A percentile compares a stretch with the other conserved stretches of the same genome.
phyloP scores from a whole-genome alignment of 64 coral and sea anemone genomes.

The Orbicella faveolata region DNA sequence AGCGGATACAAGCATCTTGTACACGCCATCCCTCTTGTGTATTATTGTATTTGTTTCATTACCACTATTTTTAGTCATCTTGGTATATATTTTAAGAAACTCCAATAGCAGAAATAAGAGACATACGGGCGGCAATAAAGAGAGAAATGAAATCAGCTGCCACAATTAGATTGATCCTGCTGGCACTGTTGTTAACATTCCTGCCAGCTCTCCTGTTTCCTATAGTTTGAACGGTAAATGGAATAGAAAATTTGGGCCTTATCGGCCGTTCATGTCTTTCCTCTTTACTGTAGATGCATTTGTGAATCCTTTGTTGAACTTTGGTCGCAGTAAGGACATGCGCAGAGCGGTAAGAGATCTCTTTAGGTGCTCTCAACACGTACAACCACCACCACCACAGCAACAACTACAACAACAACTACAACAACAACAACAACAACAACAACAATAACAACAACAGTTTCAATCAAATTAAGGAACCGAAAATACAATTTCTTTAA shows the following conservation, averaged over 20 bases:
- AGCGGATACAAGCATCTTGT: background rate
- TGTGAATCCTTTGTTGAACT: background rate
- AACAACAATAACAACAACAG: too few relatives aligned
- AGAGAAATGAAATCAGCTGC: background rate
- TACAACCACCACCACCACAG: background rate
- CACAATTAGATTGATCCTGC: background rate
- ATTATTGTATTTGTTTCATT: background rate
- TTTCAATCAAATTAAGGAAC: too few relatives aligned
- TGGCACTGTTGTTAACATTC: background rate
- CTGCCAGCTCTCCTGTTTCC: background rate
- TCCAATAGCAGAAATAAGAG: background rate
- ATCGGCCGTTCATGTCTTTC: background rate
- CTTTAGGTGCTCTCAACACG: background rate
- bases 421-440: too few relatives aligned
- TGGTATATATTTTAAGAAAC: background rate
- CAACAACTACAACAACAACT: too few relatives aligned
- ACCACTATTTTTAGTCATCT: background rate
- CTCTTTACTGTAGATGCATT: background rate
- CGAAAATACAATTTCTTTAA: background rate
- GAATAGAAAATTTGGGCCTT: background rate
- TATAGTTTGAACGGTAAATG: background rate
- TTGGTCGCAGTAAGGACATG: background rate
- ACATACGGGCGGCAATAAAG: background rate
- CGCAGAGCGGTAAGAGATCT: background rate
- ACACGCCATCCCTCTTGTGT: background rate